phyloP scores from a whole-genome alignment of 2,113 vertebrate genomes.

The Stomatorhinus ivindoensis region DNA sequence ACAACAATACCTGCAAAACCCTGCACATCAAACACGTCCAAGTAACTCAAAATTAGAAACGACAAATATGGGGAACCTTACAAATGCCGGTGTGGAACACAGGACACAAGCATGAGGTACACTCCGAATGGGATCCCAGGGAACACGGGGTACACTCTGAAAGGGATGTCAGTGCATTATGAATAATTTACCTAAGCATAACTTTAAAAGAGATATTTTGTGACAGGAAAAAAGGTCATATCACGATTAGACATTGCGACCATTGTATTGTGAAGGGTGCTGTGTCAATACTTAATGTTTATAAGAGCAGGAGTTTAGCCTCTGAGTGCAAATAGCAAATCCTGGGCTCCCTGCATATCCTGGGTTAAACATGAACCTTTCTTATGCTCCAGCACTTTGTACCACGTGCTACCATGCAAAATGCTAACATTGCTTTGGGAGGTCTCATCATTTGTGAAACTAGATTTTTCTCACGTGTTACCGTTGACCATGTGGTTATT shows the following conservation, averaged over 20 bases:
- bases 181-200: neutral
- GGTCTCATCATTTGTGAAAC: neutral
- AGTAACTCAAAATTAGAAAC: neutral
- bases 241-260: neutral
- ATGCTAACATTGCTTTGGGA: neutral
- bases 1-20: neutral
- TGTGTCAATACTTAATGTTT: neutral
- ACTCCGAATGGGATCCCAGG: too few relatives aligned
- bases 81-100: neutral
- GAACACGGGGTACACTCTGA: neutral
- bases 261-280: neutral
- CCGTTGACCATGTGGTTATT: neutral
- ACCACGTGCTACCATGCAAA: neutral
- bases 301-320: neutral
- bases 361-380: neutral
- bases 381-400: neutral
- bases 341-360: neutral
- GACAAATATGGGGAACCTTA: neutral
- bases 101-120: neutral
- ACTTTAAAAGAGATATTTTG: neutral
- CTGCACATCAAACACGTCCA: neutral
- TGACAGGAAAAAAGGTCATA: neutral
- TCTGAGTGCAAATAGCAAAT: neutral
- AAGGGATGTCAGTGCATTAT: too few relatives aligned
- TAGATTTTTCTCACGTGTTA: neutral